These are phyloP conservation scores for Brenthis daphne DNA, from an alignment of 2,888 invertebrate species.

Conservation along the genomic window DNA sequence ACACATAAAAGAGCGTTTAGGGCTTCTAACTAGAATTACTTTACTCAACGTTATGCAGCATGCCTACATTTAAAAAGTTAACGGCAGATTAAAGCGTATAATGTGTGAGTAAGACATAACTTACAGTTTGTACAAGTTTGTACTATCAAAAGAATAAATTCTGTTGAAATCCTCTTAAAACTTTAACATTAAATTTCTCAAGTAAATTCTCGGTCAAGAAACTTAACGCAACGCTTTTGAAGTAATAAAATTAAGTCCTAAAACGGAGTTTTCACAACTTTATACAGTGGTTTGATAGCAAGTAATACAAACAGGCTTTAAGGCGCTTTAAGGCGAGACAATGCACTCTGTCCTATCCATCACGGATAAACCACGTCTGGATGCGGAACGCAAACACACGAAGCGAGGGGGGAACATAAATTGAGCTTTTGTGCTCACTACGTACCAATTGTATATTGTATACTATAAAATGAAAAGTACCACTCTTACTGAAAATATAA, in stretches of 20 bases:
- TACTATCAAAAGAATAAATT: constrained; percentile 31
- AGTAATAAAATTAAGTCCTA: constrained; percentile 36
- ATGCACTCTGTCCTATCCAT: constrained; percentile 58
- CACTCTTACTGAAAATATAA: constrained; percentile 1
- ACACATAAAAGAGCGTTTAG: neutral
- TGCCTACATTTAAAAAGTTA: constrained; percentile 18
- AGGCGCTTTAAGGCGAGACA: constrained; percentile 50
- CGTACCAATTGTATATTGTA: constrained; percentile 22
- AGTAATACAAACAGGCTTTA: constrained; percentile 36
- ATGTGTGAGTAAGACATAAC: constrained; percentile 23
- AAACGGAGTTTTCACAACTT: constrained; percentile 36
- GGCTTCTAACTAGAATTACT: neutral
- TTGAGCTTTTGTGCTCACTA: constrained; percentile 49
- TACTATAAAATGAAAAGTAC: constrained; percentile 17
- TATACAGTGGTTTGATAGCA: constrained; percentile 26
- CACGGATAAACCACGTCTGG: constrained; percentile 58
- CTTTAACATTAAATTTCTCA: constrained; percentile 35
- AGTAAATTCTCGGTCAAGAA: constrained; percentile 34
- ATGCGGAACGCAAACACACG: constrained; percentile 50
- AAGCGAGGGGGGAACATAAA: constrained; percentile 49
- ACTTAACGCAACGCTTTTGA: constrained; percentile 36
- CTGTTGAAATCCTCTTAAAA: constrained; percentile 29
- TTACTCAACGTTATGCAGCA: constrained; percentile 3
- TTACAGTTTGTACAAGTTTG: constrained; percentile 29
- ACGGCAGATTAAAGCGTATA: constrained; percentile 17